Base-by-base conservation (phyloP, 2,797 vertebrate genomes). In the Chelonia mydas region DNA sequence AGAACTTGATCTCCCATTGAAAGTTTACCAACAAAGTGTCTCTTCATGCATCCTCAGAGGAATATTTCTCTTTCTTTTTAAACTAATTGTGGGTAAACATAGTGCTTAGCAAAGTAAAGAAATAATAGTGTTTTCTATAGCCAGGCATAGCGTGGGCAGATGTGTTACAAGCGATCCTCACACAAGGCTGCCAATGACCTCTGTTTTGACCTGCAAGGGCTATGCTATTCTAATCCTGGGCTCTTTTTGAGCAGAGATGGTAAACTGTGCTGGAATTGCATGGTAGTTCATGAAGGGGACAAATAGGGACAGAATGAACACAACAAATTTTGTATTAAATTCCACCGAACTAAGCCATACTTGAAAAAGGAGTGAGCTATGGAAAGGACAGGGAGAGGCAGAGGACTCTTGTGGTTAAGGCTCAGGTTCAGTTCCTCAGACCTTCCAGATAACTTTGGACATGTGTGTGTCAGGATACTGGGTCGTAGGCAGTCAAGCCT, bases 51-150 rank as follows among this genome's bases (percentile, higher is more conserved):
- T 87, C 89, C 59, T 11, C 68, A 94, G 11, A 76, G 87, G 94
- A 93, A 94, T 93, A 92, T 45, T 94, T 81, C 91, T 53, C 8
- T 96, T 95, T 83, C 16, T 65, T 94, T 94, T 90, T 90, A 95
- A 81, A 97, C 94, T 88, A 95, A 81, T 51, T 92, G 0, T 1
- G 6, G 47, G 55, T 61, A 87, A 88, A 79, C 27, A 8, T 77
- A 13, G 45, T 28, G 7, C 57, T 59, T 65, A 33, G 47, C 16
- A 65, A 91, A 89, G 2, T 49, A 61, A 55, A 2, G 23, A 33
- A 33, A 76, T 68, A 81, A 83, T 83, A 77, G 47, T 93, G 55
- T 51, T 93, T 92, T 90, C 88, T 68, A 49, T 86, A 89, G 27
- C 7, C 41, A 77, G 59, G 54, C 8, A 11, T n/a, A 49, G 54